A percentile compares a stretch with the other conserved stretches of the same genome.
These are phyloP conservation scores for Harpegnathos saltator DNA, from an alignment of 1,140 invertebrate species.

Conservation along the genomic window DNA sequence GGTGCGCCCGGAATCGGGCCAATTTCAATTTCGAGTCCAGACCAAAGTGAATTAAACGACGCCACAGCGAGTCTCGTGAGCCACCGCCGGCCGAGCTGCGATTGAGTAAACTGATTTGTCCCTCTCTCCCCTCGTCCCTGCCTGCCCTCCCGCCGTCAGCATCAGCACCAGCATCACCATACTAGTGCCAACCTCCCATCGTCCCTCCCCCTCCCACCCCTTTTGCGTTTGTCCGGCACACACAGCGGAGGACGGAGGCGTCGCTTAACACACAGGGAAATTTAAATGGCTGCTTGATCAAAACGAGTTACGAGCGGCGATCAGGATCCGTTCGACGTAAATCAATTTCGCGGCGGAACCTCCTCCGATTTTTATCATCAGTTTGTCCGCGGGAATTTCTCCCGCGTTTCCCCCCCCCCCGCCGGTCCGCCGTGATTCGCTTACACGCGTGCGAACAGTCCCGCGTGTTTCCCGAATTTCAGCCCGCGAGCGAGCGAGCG, in stretches of 20 bases:
- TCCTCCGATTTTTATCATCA: not conserved
- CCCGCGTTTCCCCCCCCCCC: not conserved
- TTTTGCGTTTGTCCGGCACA: conserved; percentile 28
- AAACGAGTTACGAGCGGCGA: conserved; percentile 12
- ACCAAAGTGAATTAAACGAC: conserved; percentile 55
- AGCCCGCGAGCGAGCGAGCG: not conserved
- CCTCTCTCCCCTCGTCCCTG: not conserved
- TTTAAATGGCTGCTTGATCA: conserved; percentile 40
- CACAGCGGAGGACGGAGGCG: conserved; percentile 17
- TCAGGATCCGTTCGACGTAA: not conserved
- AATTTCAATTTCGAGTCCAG: conserved; percentile 60
- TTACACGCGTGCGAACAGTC: not conserved
- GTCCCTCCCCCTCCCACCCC: not conserved
- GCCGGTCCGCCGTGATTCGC: conserved; percentile 5
- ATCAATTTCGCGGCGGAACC: conserved; percentile 23
- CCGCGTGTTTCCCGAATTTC: conserved; percentile 14
- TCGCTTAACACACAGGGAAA: conserved; percentile 34
- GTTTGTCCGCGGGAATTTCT: not conserved
- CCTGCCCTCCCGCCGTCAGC: too few relatives aligned
- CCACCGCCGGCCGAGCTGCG: conserved; percentile 16
- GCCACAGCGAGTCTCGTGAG: conserved; percentile 40
- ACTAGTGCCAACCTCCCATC: too few relatives aligned
- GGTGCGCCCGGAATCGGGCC: conserved; percentile 37
- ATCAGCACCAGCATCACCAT: too few relatives aligned
- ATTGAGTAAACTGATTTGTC: conserved; percentile 55